phyloP scores from a whole-genome alignment of 1,140 invertebrate genomes.

The Drosophila jambulina region DNA sequence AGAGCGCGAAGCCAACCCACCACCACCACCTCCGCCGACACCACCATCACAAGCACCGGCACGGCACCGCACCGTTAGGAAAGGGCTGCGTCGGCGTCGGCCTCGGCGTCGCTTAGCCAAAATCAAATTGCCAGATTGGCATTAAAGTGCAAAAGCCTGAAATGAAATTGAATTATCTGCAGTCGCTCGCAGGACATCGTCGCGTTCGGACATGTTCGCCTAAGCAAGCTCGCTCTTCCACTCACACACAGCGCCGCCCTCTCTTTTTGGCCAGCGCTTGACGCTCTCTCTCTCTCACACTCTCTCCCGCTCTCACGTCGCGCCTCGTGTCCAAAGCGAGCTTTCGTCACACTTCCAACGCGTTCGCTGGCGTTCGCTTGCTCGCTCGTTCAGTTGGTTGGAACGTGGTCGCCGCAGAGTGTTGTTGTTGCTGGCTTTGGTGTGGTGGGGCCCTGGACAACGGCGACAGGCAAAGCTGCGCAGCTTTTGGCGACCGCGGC shows the following conservation, averaged over 20 bases:
- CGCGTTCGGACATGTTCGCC: constrained; percentile 73
- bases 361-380: constrained; percentile 37
- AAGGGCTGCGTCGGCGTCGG: constrained; percentile 29
- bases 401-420: constrained; percentile 10
- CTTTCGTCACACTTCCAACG: constrained; percentile 49
- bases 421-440: constrained; percentile 14
- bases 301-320: constrained; percentile 1
- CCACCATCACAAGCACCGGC: constrained; percentile 4
- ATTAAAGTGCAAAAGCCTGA: constrained; percentile 84
- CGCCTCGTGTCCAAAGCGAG: constrained; percentile 21
- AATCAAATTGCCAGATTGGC: constrained; percentile 84
- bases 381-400: constrained; percentile 27
- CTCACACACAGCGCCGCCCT: constrained; percentile 7
- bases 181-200: constrained; percentile 85
- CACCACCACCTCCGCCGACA: constrained; percentile 12
- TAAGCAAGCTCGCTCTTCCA: constrained; percentile 38
- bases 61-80: constrained; percentile 8
- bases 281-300: constrained; percentile 20
- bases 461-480: constrained; percentile 17
- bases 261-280: constrained; percentile 26
- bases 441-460: constrained; percentile 32
- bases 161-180: constrained; percentile 85
- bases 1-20: constrained; percentile 33
- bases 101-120: constrained; percentile 72
- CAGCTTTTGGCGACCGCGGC: constrained; percentile 25